Conservation (phyloP, 1,140 invertebrate genomes). For the Drosophila santomea region DNA sequence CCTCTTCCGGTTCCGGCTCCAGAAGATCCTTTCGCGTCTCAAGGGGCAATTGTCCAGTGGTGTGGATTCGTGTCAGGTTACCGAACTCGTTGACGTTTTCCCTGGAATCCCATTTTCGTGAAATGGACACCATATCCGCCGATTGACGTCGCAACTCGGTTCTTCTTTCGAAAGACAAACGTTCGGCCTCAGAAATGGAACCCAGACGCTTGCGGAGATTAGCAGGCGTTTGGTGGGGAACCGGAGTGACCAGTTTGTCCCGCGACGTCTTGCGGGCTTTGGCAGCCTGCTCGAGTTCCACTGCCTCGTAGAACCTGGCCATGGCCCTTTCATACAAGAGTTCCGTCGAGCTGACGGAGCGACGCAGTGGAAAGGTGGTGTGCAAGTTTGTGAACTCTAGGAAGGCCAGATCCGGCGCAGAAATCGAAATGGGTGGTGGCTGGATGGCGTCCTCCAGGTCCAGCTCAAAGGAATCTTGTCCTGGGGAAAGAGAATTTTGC, state of each 20-base stretch:
- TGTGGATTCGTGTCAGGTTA: constrained; percentile 37
- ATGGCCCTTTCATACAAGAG: constrained; percentile 91
- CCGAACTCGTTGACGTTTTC: constrained; percentile 65
- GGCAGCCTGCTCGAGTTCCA: constrained; percentile 89
- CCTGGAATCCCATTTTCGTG: constrained; percentile 73
- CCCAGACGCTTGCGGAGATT: constrained; percentile 77
- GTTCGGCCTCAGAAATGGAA: constrained; percentile 80
- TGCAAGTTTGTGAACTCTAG: constrained; percentile 84
- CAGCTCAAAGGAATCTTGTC: constrained; percentile 87
- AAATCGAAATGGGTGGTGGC: constrained; percentile 91
- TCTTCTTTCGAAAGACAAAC: constrained; percentile 72
- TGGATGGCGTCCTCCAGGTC: constrained; percentile 87
- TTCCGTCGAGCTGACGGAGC: constrained; percentile 92
- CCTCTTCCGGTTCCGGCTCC: not conserved
- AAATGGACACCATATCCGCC: constrained; percentile 64
- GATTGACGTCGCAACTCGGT: constrained; percentile 76
- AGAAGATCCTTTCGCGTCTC: constrained; percentile 7
- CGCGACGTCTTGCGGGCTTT: constrained; percentile 75
- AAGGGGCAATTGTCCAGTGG: constrained; percentile 21
- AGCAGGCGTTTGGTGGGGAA: constrained; percentile 22
- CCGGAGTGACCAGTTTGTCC: constrained; percentile 36
- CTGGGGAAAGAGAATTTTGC: constrained; percentile 27
- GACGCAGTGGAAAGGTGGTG: constrained; percentile 85
- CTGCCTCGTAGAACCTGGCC: constrained; percentile 91
- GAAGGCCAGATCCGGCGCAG: constrained; percentile 90